Evolutionary conservation across 1,140 invertebrate genomes (phyloP), one percentile per base, ranked within the genome.

Genomic region (Pinna nobilis): DNA sequence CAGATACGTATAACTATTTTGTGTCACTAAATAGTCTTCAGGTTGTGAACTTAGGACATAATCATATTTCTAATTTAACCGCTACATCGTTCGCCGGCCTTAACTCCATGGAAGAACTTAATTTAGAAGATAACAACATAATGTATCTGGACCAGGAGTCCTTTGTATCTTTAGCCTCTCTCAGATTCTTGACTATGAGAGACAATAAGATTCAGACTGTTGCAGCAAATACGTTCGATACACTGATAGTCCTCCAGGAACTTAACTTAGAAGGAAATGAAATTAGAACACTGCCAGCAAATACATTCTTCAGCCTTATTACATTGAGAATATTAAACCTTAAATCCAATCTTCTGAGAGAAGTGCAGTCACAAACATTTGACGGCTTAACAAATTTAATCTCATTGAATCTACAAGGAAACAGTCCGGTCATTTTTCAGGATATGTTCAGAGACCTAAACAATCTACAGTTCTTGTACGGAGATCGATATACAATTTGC

Each of bases 401-500:
- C 18, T 15, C 9, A 33, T 25, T 75, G 18, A 18, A 70, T 30
- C 18, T 75, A 3, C n/a, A n/a, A 4, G 49, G 23, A 18, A 63
- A 47, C 23, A 39, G 23, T 3, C 3, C 63, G 53, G 11, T 1
- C 7, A 20, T 63, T n/a, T 18, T 25, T 0, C 1, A 30, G 6
- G 49, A 32, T 44, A 44, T 57, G 39, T 67, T 74, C 6, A 30
- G 53, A 35, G 65, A 59, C 0, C 47, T 68, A 4, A n/a, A 44
- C 35, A 61, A 53, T 25, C 64, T 68, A 9, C 25, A 63, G 20
- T 11, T 13, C 15, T 7, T 70, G 15, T 37, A 35, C 6, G 65
- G 74, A n/a, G 77, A 77, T 50, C 53, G 32, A 1, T 82, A 72
- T 20, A 66, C 59, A 32, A 49, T 84, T 23, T 84, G 82, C 39